Base-by-base conservation (phyloP, 2,113 vertebrate genomes). In the Calidris pugnax region DNA sequence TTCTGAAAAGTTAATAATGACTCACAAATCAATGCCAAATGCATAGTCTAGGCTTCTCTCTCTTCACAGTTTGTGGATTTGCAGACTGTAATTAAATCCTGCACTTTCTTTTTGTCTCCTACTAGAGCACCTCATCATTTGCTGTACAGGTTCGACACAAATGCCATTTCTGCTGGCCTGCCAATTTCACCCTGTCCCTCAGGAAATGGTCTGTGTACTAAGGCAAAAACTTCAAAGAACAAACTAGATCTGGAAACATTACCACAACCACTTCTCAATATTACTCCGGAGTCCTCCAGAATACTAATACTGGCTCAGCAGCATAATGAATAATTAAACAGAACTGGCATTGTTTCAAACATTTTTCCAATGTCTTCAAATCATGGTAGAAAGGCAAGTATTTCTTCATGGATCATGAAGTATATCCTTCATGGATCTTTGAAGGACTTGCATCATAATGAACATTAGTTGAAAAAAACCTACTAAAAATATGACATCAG, bases 1-100 rank as follows among this genome's bases (percentile, higher is more conserved):
- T 97, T 85, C 67, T 89, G 53, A 68, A 93, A 96, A 97, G 83
- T 97, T 97, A 95, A 96, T 97, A 96, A 96, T 63, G 73, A 78
- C 80, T 91, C 78, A 90, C 64, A 83, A 95, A 97, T 98, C 95
- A 97, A 97, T 96, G 95, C 35, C 81, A 97, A 97, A 97, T 85
- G 47, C 50, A 89, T 86, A 93, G 66, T 79, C 37, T 83, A 89
- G 51, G 24, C 22, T 72, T 90, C 68, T 94, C 27, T 32, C 32
- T 94, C 35, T 97, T 92, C 84, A 81, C 63, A 73, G 64, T 85
- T 97, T 81, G 41, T 96, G 79, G 72, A 79, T 96, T 93, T 93
- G 43, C 89, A 92, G 93, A 77, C 80, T 93, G 41, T 97, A 97
- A 97, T 97, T 98, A 98, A 98, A 93, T 51, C 13, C 80, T 85